Base-by-base conservation (phyloP, 1,140 invertebrate species). In the Drosophila pallidifrons region DNA sequence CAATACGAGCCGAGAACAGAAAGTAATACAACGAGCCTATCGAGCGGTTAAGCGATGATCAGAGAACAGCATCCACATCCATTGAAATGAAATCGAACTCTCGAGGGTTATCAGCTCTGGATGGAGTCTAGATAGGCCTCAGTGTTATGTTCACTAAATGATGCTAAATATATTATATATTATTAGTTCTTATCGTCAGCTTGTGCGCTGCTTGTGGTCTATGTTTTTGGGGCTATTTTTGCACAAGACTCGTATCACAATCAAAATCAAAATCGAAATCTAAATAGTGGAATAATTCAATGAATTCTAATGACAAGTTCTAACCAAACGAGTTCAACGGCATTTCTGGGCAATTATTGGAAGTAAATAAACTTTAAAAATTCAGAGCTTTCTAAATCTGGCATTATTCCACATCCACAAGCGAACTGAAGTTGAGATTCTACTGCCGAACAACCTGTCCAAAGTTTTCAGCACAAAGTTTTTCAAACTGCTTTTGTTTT, bases 261-360 rank as follows among this genome's bases (percentile, higher is more conserved):
- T 38, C 35, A 54, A 49, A 49, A 59, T 32, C 20, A 4, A 54
- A 41, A 16, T 64, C 51, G 49, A 51, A 66, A 60, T 28, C 43
- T 38, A 38, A 38, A 38, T 38, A 51, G 43, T 64, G 35, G 64
- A 72, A 80, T 73, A 81, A 77, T 81, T 60, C 61, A 15, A 65
- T 57, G 32, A 65, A 81, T 59, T 77, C 49, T 57, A 72, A 67
- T 75, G 74, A 87, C 83, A 88, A 35, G 81, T 83, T 87, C 83
- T 81, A 47, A 69, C 83, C 80, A 88, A 87, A 87, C 83, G 66
- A 78, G 83, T 87, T 88, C 77, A 87, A 89, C 83, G 85, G 83
- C 83, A 87, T 88, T 87, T 88, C 80, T 72, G 59, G 66, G 55
- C 85, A 87, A 88, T 88, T 87, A 88, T 88, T 71, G 57, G 69